A percentile compares a stretch with the other conserved stretches of the same genome.
Conservation (phyloP, 2,797 vertebrate species). For the Intellagama lesueurii region DNA sequence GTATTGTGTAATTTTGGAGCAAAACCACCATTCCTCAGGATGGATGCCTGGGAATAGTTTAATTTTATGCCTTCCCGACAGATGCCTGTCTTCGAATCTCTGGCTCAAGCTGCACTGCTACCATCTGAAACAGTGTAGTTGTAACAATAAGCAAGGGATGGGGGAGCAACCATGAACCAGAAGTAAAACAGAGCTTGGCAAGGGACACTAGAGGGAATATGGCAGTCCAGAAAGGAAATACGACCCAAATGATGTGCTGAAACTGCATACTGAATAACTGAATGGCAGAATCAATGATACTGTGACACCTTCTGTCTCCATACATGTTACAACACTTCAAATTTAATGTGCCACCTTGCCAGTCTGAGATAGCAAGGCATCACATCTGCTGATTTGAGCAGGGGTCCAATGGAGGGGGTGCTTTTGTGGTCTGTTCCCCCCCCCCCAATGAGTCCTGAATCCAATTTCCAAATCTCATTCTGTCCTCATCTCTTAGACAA, state of each 20-base stretch:
- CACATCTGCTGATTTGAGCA: background rate
- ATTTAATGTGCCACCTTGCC: background rate
- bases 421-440: background rate
- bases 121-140: background rate
- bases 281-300: background rate
- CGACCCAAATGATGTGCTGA: background rate
- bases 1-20: slow-evolving; percentile 17
- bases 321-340: background rate
- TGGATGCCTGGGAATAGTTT: background rate
- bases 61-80: slow-evolving; percentile 14
- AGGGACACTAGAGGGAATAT: background rate
- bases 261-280: background rate
- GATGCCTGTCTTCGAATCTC: background rate
- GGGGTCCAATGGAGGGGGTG: background rate
- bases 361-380: background rate
- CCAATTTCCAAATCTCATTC: background rate
- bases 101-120: background rate
- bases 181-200: background rate
- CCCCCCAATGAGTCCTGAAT: background rate
- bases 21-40: background rate
- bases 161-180: background rate
- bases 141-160: background rate
- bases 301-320: background rate
- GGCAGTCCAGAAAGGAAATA: background rate
- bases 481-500: background rate